Percentiles rank a stretch among this genome's conserved stretches.
phyloP scores from a whole-genome alignment of 2,797 vertebrate genomes.

The Potorous gilbertii region DNA sequence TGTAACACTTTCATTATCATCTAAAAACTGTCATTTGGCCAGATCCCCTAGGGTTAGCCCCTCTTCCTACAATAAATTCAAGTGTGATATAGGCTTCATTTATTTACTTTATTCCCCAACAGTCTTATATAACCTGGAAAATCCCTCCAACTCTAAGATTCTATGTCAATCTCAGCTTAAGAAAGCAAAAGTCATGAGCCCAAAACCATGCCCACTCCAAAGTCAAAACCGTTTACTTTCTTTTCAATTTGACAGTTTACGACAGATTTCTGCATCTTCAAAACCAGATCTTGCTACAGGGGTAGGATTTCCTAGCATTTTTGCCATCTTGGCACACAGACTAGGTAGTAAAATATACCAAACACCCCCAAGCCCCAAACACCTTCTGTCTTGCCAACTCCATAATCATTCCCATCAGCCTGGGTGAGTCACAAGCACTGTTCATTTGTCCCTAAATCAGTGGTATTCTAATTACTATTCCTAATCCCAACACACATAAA shows the following conservation, averaged over 20 bases:
- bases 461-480: not conserved
- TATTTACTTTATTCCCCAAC: not conserved
- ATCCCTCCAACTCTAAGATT: not conserved
- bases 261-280: constrained; percentile 13
- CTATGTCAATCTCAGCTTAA: not conserved
- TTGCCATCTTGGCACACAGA: not conserved
- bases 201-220: not conserved
- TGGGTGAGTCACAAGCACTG: not conserved
- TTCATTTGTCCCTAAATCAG: not conserved
- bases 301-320: not conserved
- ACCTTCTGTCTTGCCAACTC: not conserved
- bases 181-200: not conserved
- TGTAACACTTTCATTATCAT: constrained; percentile 45
- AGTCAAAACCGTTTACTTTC: not conserved
- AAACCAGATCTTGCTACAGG: not conserved
- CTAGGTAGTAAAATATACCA: not conserved
- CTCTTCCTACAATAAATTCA: constrained; percentile 20
- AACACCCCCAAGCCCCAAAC: not conserved
- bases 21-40: constrained; percentile 34
- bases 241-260: not conserved
- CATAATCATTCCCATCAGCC: not conserved
- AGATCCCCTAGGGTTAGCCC: not conserved
- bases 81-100: not conserved
- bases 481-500: not conserved
- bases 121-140: not conserved